These are phyloP conservation scores for Xerus rutilus DNA, from an alignment of 2,797 vertebrate genomes.

Conservation along the genomic window DNA sequence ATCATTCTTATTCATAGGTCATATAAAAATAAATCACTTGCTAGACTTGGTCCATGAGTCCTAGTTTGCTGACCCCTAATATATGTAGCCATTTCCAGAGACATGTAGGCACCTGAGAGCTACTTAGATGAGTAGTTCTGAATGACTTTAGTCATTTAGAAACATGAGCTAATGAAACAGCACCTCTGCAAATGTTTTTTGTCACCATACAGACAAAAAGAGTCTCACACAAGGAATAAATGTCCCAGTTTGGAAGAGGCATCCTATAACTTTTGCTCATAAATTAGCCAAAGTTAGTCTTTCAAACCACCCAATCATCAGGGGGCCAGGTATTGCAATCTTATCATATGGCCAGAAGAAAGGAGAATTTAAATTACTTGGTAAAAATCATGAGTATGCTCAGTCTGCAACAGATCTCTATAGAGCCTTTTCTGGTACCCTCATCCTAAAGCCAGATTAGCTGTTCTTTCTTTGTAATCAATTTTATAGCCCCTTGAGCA, in stretches of 20 bases:
- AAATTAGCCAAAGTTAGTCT: constrained; percentile 7
- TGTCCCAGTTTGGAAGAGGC: background rate
- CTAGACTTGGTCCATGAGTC: background rate
- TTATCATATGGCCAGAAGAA: background rate
- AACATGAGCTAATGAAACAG: background rate
- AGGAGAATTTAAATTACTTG: background rate
- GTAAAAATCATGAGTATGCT: background rate
- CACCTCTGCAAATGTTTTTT: background rate
- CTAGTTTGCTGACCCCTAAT: background rate
- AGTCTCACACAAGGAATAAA: background rate
- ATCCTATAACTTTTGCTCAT: background rate
- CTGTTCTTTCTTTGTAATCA: background rate
- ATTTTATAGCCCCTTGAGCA: background rate
- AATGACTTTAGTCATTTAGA: background rate
- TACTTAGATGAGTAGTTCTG: background rate
- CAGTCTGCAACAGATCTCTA: background rate
- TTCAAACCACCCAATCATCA: background rate
- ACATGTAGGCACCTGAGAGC: background rate
- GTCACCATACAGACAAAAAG: background rate
- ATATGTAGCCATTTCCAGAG: background rate
- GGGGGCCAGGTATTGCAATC: background rate
- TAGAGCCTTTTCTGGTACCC: background rate
- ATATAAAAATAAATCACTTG: background rate
- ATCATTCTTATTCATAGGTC: background rate
- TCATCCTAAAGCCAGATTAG: background rate